phyloP scores from a whole-genome alignment of 2,888 invertebrate species.

The Chaetogeoica ovagalla region DNA sequence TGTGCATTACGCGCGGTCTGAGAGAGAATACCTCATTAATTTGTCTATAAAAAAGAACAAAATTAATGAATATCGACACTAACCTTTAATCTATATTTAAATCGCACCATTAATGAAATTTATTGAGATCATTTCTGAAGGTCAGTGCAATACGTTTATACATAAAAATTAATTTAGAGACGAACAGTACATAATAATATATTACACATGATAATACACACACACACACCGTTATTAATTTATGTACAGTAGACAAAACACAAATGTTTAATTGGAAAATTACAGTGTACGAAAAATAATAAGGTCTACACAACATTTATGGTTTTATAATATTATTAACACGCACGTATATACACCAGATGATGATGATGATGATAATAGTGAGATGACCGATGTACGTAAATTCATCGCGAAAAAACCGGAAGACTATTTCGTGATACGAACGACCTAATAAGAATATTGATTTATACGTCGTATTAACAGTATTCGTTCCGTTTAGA shows the following conservation, averaged over 20 bases:
- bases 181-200: no score
- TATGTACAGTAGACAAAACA: neutral
- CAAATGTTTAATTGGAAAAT: conserved; percentile 17
- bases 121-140: conserved; percentile 47
- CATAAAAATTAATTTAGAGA: conserved; percentile 28
- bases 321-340: no score
- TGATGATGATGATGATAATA: no score
- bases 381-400: no score
- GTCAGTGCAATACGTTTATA: conserved; percentile 17
- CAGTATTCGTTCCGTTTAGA: no score
- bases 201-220: no score
- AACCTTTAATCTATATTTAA: conserved; percentile 16
- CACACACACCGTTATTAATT: conserved; percentile 1
- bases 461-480: no score
- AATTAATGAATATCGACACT: conserved; percentile 31
- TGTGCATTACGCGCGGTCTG: neutral
- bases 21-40: conserved; percentile 18
- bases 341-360: no score
- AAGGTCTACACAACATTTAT: neutral
- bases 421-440: no score
- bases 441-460: no score
- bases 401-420: no score
- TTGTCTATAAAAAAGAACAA: neutral
- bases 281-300: neutral
- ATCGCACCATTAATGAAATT: conserved; percentile 21